Base-by-base conservation (phyloP, 2,888 invertebrate genomes). In the Calameuta idolon region DNA sequence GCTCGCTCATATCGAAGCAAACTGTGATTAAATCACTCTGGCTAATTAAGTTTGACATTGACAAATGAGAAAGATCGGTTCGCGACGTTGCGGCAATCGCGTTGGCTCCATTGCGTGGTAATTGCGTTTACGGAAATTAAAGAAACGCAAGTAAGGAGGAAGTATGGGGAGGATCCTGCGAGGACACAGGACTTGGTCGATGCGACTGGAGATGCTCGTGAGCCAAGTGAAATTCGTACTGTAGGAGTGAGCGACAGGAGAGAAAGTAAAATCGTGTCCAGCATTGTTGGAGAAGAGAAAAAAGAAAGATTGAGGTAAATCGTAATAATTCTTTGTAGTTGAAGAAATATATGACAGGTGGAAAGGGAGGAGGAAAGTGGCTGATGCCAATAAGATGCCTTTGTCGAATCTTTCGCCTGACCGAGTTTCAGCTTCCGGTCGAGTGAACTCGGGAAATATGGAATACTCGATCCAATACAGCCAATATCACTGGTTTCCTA, bases 351-450 rank as follows among this genome's bases (percentile, higher is more conserved):
- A 40, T 15, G 5, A 40, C 40, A 69, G n/a, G 30, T 30, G 30
- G 69, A 69, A 69, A 11, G 69, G 15, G 1, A 69, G 31, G 69
- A n/a, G 76, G 69, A 86, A 85, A 85, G 86, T 87, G 87, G 86
- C 85, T 84, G 83, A 82, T 82, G 86, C 87, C 89, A 90, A 90
- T 90, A 90, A 90, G 86, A 81, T 81, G 86, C 88, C 88, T 90
- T 90, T 90, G 90, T 90, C 89, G 87, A 82, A 87, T 88, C 85
- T 89, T 89, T 86, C 87, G 86, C 85, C 84, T 82, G 87, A 85
- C 78, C 84, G 87, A 84, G 82, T 85, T 83, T 83, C 82, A 85
- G 87, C 89, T 89, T 89, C 89, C 88, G 86, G 87, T 85, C 81
- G 87, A 81, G 79, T 82, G 87, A 86, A 83, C 87, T 84, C 83